Percentiles rank a stretch among this genome's conserved stretches.
These are phyloP conservation scores for Chamaetylas fuelleborni DNA, from an alignment of 2,113 vertebrate genomes.

Conservation along the genomic window DNA sequence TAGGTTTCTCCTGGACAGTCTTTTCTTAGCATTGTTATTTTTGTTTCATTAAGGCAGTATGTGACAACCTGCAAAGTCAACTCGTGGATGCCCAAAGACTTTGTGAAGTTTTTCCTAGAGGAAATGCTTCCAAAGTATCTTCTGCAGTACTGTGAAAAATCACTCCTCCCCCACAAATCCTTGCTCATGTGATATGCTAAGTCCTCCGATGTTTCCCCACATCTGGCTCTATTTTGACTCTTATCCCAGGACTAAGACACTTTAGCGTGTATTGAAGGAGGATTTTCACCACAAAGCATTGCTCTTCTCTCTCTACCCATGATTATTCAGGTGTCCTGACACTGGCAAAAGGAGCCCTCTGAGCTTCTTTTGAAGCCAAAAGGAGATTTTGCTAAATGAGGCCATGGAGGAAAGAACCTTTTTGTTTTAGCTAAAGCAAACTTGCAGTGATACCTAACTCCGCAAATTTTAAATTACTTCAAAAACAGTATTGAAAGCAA, in stretches of 20 bases:
- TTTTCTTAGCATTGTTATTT: not conserved
- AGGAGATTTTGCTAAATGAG: not conserved
- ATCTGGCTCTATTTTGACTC: not conserved
- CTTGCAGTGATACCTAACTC: not conserved
- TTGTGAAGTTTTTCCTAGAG: not conserved
- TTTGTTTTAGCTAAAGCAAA: not conserved
- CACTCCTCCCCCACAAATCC: not conserved
- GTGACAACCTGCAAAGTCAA: not conserved
- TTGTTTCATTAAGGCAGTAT: not conserved
- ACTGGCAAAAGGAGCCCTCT: not conserved
- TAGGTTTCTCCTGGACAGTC: not conserved
- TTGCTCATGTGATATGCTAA: not conserved
- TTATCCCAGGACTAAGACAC: not conserved
- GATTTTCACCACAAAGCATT: not conserved
- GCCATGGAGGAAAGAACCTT: accelerated
- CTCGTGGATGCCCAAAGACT: not conserved
- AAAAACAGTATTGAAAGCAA: not conserved
- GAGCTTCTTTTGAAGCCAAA: not conserved
- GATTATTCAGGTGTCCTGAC: not conserved
- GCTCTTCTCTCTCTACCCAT: not conserved
- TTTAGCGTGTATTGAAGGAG: not conserved
- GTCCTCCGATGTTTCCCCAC: not conserved
- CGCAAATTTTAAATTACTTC: not conserved
- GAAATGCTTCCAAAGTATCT: not conserved
- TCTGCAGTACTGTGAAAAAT: not conserved